Base-by-base conservation (phyloP, 2,797 vertebrate species). In the Hydrolagus colliei region DNA sequence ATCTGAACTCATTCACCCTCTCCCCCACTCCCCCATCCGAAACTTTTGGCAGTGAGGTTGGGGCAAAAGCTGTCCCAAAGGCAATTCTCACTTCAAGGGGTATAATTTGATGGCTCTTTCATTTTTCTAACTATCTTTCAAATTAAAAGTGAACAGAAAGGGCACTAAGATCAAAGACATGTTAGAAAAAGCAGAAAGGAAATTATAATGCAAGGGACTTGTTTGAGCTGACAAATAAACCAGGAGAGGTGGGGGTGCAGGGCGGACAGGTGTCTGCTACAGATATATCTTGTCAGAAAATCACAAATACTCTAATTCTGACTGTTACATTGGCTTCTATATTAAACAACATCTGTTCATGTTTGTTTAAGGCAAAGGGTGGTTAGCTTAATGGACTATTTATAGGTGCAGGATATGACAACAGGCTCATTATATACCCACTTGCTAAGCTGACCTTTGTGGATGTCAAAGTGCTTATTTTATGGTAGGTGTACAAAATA, bases 301-400 rank as follows among this genome's bases (percentile, higher is more conserved):
- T 41, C 9, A 71, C 79, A 20, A 84, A 82, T 68, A 32, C 63
- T 65, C 8, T 41, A 68, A 41, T 82, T 84, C 79, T 62, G 90
- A 92, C 73, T 89, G 88, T 90, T 90, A 87, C 90, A 91, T 90
- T 52, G 89, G 84, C 91, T 91, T 86, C 91, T 90, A 91, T 93
- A 91, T 93, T 88, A 89, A 89, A 90, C 91, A 89, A 89, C 92
- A 94, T 93, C 92, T 94, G 93, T 89, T 93, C 89, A 73, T 92
- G 89, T 93, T 93, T 94, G 91, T 89, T 94, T 93, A 93, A 86
- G 80, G 80, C 68, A 86, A 86, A 93, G 91, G 89, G 88, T 93
- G 88, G 92, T 91, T 94, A 92, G 91, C 89, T 94, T 93, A 94
- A 92, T 94, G 91, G 94, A 94, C 94, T 93, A 94, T 94, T 94